Evolutionary conservation across 2,888 invertebrate genomes (phyloP).

Genomic region (Plutella xylostella): DNA sequence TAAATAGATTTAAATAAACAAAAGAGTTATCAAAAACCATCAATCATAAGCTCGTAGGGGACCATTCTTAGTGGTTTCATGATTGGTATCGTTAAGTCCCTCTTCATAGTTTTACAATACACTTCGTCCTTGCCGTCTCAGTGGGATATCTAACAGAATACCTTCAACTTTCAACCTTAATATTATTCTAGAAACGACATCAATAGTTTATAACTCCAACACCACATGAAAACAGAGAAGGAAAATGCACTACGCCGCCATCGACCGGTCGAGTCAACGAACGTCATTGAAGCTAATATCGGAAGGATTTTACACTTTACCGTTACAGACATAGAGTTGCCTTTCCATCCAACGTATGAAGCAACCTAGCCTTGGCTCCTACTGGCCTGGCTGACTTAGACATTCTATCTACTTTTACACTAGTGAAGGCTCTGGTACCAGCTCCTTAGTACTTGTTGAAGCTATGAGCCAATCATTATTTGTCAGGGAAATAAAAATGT

Average conservation of each 20-base stretch:
- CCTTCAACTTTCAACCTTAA: slow-evolving; percentile 7
- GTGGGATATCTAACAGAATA: no score
- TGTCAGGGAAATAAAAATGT: no score
- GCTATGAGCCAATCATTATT: no score
- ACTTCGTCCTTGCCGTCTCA: no score
- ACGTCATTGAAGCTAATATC: slow-evolving; percentile 54
- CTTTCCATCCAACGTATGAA: slow-evolving; percentile 24
- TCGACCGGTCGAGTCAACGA: slow-evolving; percentile 68
- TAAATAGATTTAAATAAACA: no score
- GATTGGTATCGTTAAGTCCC: no score
- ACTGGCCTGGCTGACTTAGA: slow-evolving; percentile 70
- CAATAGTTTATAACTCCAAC: slow-evolving; percentile 55
- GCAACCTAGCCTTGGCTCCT: slow-evolving; percentile 67
- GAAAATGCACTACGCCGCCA: slow-evolving; percentile 66
- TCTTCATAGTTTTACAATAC: no score
- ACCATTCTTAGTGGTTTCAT: no score
- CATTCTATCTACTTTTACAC: slow-evolving; percentile 71
- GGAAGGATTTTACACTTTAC: slow-evolving; percentile 29
- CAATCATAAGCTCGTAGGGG: no score
- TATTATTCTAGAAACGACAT: slow-evolving; percentile 32
- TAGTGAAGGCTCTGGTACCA: slow-evolving; percentile 54
- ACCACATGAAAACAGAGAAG: slow-evolving; percentile 68
- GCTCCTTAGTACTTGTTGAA: slow-evolving; percentile 38
- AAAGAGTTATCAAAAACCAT: no score
- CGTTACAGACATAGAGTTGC: slow-evolving; percentile 27